Conservation (phyloP, 2,797 vertebrate genomes). For the Prionace glauca region DNA sequence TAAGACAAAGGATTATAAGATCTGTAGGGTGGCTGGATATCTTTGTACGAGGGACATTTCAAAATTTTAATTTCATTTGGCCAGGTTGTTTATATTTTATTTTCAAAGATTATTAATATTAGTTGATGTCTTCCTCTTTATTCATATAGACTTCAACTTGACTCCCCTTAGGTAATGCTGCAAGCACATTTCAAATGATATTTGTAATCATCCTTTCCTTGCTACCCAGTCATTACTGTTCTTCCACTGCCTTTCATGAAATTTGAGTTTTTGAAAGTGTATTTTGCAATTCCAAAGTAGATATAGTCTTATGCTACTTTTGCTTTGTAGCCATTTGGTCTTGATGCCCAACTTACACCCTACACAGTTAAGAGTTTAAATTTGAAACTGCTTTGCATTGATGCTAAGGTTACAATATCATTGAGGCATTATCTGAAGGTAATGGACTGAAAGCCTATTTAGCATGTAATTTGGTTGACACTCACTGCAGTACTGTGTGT, state of each 20-base stretch:
- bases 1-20: background rate
- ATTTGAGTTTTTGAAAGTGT: background rate
- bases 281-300: background rate
- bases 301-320: background rate
- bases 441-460: background rate
- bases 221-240: background rate
- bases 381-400: background rate
- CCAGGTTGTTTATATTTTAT: background rate
- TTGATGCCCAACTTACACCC: background rate
- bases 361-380: background rate
- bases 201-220: background rate
- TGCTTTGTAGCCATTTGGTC: background rate
- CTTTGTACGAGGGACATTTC: background rate
- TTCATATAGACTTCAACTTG: background rate
- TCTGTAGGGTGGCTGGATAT: background rate
- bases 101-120: background rate
- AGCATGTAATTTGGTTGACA: background rate
- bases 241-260: background rate
- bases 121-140: background rate
- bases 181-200: background rate
- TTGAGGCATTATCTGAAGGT: background rate
- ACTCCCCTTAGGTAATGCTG: background rate
- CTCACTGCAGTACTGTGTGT: background rate
- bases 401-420: background rate
- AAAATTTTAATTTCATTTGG: background rate